phyloP scores from a whole-genome alignment of 2,113 vertebrate genomes.

The Sphyrna mokarran region DNA sequence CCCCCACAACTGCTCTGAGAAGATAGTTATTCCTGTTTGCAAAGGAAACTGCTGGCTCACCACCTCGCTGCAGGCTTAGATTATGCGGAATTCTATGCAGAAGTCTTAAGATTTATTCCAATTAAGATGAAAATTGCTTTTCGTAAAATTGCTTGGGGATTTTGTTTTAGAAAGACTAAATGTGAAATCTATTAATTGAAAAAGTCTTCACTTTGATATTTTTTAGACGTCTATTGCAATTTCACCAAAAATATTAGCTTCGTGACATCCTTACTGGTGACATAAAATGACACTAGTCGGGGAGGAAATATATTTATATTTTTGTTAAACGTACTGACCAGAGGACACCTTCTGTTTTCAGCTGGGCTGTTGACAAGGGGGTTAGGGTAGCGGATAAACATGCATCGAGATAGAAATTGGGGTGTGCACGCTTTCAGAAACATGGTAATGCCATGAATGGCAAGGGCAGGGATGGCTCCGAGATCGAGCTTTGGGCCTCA shows the following conservation, averaged over 20 bases:
- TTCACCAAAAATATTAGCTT: neutral
- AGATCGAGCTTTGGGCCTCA: neutral
- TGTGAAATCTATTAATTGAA: neutral
- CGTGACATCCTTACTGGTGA: neutral
- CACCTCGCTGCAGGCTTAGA: neutral
- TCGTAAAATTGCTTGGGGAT: neutral
- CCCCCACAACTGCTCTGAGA: neutral
- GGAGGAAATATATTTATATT: neutral
- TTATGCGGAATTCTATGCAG: neutral
- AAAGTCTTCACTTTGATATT: neutral
- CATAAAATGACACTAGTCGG: neutral
- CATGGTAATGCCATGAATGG: neutral
- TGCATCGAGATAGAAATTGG: neutral
- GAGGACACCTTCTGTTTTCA: neutral
- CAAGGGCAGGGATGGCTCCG: neutral
- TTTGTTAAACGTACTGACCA: neutral
- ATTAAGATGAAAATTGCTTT: slow-evolving; percentile 22
- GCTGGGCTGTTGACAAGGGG: neutral
- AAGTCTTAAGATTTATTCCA: neutral
- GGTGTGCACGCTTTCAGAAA: neutral
- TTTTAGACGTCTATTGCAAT: neutral
- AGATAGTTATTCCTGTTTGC: neutral
- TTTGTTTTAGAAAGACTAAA: neutral
- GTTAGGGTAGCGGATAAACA: neutral
- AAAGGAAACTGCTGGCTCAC: slow-evolving; percentile 1